These are phyloP conservation scores for Slavum lentiscoides DNA, from an alignment of 2,888 invertebrate species.

Conservation along the genomic window DNA sequence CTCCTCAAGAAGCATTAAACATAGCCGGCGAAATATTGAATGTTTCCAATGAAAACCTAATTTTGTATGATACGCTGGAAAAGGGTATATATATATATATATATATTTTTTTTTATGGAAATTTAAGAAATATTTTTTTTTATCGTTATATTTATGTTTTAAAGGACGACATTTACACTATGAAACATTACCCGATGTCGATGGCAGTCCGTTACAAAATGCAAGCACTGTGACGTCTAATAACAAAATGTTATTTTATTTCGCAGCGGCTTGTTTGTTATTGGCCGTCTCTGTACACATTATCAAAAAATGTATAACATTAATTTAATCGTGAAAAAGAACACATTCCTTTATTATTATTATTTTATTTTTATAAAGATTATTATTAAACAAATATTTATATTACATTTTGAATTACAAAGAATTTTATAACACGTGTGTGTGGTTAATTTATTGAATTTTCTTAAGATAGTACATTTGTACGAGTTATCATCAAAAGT, in stretches of 20 bases:
- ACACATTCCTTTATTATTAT: slow-evolving; percentile 10
- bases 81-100: slow-evolving; percentile 22
- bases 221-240: background rate
- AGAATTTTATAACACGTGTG: background rate
- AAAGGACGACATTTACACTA: slow-evolving; percentile 39
- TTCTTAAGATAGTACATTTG: too few relatives aligned
- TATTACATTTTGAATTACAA: background rate
- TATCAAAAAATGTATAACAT: background rate
- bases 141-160: slow-evolving; percentile 13
- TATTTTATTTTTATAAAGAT: too few relatives aligned
- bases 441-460: too few relatives aligned
- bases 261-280: background rate
- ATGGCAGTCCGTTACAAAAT: slow-evolving; percentile 16
- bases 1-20: slow-evolving; percentile 18
- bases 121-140: background rate
- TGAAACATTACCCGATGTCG: slow-evolving; percentile 25
- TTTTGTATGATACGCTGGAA: slow-evolving; percentile 25
- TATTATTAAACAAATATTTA: too few relatives aligned
- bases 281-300: slow-evolving; percentile 12
- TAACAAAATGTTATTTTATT: slow-evolving; percentile 31
- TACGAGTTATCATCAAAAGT: too few relatives aligned
- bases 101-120: background rate
- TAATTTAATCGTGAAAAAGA: background rate
- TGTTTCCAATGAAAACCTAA: slow-evolving; percentile 26
- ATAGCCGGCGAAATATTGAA: slow-evolving; percentile 36